These are phyloP conservation scores for Cinara cedri DNA, from an alignment of 2,888 invertebrate species.

Conservation along the genomic window DNA sequence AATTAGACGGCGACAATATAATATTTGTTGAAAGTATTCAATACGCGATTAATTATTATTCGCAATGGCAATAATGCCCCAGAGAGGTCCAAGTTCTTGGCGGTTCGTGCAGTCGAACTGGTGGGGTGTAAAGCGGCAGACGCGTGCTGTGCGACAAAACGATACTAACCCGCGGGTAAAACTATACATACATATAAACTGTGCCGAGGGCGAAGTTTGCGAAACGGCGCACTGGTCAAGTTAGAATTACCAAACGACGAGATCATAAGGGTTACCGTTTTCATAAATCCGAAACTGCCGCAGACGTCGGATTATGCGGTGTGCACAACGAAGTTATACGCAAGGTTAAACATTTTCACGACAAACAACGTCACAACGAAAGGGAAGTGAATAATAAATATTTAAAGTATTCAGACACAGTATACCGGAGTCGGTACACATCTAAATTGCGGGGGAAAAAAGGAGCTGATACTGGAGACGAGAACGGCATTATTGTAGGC, in stretches of 20 bases:
- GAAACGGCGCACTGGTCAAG: not conserved
- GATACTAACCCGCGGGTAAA: not conserved
- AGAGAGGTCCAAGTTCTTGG: not conserved
- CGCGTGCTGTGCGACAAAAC: constrained; percentile 22
- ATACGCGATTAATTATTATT: constrained; percentile 2
- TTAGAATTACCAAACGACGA: constrained; percentile 3
- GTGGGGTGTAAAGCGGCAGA: not conserved
- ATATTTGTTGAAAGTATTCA: not conserved
- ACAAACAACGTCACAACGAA: no score
- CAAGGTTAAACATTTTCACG: no score
- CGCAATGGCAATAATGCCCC: not conserved
- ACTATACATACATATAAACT: no score
- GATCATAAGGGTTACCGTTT: not conserved
- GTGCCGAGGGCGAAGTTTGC: not conserved
- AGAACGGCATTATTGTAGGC: no score
- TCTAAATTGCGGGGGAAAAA: no score
- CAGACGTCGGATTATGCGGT: no score
- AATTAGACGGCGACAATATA: no score
- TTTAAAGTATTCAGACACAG: no score
- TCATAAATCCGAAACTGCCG: not conserved
- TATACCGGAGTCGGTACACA: no score
- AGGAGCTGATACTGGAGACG: no score
- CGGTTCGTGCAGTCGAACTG: not conserved
- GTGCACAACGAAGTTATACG: no score
- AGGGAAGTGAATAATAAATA: no score